Evolutionary conservation across 2,113 vertebrate species (phyloP).

Genomic region (Cryptomyrus ogoouensis): DNA sequence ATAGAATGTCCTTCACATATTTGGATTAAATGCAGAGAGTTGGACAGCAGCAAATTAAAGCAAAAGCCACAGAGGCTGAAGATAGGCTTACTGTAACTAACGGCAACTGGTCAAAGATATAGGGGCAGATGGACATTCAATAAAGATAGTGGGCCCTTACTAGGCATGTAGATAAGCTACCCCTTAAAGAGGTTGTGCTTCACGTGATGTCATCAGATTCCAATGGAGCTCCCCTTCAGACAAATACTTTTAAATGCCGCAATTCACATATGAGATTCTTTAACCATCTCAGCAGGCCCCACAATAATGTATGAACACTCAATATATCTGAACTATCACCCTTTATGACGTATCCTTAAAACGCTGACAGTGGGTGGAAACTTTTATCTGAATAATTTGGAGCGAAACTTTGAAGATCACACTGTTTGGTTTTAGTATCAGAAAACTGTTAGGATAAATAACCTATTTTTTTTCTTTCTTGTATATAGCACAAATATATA

Average conservation of each 20-base stretch:
- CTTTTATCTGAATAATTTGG: not conserved
- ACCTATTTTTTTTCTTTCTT: not conserved
- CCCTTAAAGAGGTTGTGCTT: not conserved
- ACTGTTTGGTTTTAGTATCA: constrained; percentile 13
- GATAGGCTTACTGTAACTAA: not conserved
- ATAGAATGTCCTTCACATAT: not conserved
- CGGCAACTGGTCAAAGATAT: not conserved
- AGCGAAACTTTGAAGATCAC: not conserved
- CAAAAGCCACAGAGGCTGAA: not conserved
- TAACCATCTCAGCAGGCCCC: not conserved
- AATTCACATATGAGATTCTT: not conserved
- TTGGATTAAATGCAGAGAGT: not conserved
- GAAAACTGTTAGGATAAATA: not conserved
- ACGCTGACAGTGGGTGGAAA: not conserved
- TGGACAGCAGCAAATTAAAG: not conserved
- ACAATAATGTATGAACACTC: not conserved
- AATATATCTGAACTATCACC: not conserved
- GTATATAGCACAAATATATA: not conserved
- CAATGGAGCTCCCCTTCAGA: not conserved
- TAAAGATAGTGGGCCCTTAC: not conserved
- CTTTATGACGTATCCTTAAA: not conserved
- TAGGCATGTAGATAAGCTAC: not conserved
- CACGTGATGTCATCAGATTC: not conserved
- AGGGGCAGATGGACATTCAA: not conserved
- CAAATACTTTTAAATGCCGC: not conserved